Evolutionary conservation across 2,797 vertebrate genomes (phyloP).

Genomic region (Schizothorax lantsangensis): DNA sequence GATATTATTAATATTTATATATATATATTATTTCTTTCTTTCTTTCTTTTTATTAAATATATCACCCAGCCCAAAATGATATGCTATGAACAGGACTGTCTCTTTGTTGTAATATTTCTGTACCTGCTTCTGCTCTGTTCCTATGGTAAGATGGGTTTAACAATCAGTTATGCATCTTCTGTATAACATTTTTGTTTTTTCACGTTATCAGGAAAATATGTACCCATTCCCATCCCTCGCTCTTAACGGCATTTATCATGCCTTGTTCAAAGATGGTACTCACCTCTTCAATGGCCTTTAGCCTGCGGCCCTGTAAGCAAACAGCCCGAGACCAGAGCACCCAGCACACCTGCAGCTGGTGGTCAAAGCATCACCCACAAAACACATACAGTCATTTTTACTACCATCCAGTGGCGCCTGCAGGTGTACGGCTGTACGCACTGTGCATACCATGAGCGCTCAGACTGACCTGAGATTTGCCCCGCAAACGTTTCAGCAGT

Average conservation of each 20-base stretch:
- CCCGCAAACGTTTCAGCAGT: too few relatives aligned
- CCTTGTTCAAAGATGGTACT: conserved; percentile 98
- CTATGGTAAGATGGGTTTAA: conserved; percentile 13
- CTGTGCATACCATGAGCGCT: too few relatives aligned
- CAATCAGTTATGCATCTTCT: conserved; percentile 51
- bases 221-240: conserved; percentile 49
- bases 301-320: conserved; percentile 97
- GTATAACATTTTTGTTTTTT: conserved; percentile 61
- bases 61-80: not conserved
- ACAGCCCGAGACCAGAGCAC: conserved; percentile 94
- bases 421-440: too few relatives aligned
- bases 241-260: conserved; percentile 82
- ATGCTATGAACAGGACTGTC: not conserved
- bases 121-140: conserved; percentile 22
- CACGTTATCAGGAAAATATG: conserved; percentile 61
- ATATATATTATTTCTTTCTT: too few relatives aligned
- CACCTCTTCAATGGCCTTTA: conserved; percentile 99
- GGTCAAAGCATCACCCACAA: conserved; percentile 50
- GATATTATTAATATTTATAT: too few relatives aligned
- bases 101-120: not conserved
- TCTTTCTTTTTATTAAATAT: not conserved
- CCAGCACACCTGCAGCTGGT: conserved; percentile 76
- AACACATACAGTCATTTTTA: conserved; percentile 36
- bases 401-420: not conserved
- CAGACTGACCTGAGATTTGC: too few relatives aligned